These are phyloP conservation scores for Macroramphosus scolopax DNA, from an alignment of 2,797 vertebrate genomes.

Conservation along the genomic window DNA sequence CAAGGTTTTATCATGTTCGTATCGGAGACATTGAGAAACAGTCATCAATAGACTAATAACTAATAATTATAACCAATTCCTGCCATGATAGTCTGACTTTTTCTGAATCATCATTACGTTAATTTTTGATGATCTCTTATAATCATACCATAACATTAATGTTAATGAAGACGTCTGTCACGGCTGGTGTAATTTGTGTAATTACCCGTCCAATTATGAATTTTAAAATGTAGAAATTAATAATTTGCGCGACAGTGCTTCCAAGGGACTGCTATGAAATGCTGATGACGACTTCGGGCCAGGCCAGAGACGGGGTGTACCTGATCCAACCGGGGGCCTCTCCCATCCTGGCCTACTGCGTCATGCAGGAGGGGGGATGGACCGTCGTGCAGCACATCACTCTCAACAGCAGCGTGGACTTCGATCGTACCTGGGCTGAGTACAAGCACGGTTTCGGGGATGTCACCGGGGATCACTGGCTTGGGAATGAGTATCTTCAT, in stretches of 20 bases:
- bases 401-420: slow-evolving; percentile 81
- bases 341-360: slow-evolving; percentile 79
- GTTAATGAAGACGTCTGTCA: too few relatives aligned
- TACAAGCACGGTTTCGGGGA: slow-evolving; percentile 83
- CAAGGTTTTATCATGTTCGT: slow-evolving; percentile 20
- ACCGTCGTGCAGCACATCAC: slow-evolving; percentile 87
- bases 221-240: neutral
- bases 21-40: slow-evolving; percentile 10
- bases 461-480: slow-evolving; percentile 82
- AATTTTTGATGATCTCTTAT: too few relatives aligned
- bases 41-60: too few relatives aligned
- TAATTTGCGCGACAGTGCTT: slow-evolving; percentile 70
- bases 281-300: slow-evolving; percentile 78
- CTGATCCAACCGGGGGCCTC: slow-evolving; percentile 80
- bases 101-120: too few relatives aligned
- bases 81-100: too few relatives aligned
- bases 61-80: too few relatives aligned
- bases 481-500: slow-evolving; percentile 85
- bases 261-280: slow-evolving; percentile 86
- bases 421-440: slow-evolving; percentile 84
- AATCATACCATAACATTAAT: too few relatives aligned
- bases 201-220: too few relatives aligned
- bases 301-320: slow-evolving; percentile 82
- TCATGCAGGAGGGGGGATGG: slow-evolving; percentile 89
- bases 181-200: too few relatives aligned